Percentiles rank a stretch among this genome's conserved stretches.
These are phyloP conservation scores for Anguilla obscura DNA, from an alignment of 2,797 vertebrate species.

Conservation along the genomic window DNA sequence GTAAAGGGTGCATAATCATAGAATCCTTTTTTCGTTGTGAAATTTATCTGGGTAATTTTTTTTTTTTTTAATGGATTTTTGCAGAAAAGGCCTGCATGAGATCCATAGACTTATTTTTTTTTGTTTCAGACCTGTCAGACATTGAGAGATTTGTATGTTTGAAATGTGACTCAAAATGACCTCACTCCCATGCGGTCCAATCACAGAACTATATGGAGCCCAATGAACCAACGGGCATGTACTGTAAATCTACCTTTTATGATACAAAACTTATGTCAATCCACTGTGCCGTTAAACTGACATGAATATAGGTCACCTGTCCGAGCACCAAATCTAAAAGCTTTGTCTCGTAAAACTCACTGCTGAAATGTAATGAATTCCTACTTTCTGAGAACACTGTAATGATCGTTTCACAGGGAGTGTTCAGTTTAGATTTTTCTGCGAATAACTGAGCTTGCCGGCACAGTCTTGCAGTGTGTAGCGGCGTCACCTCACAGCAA, in stretches of 20 bases:
- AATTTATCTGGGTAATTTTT: neutral
- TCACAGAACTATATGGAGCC: neutral
- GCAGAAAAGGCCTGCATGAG: neutral
- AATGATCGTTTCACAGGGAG: neutral
- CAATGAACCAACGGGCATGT: neutral
- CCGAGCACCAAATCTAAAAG: neutral
- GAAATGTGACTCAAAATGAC: conserved; percentile 12
- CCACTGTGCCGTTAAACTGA: neutral
- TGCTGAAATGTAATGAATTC: neutral
- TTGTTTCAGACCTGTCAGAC: neutral
- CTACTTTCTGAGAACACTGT: neutral
- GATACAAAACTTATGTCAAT: neutral
- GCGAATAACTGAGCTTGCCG: neutral
- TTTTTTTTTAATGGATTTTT: neutral
- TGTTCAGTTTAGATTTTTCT: neutral
- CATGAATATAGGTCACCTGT: too few species aligned
- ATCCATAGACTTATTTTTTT: neutral
- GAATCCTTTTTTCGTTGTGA: neutral
- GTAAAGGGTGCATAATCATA: neutral
- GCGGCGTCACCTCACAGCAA: too few species aligned
- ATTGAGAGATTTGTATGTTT: neutral
- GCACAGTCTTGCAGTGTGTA: too few species aligned
- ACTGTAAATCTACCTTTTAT: neutral
- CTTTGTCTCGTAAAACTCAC: neutral
- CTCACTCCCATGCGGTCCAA: neutral